Conservation (phyloP, 2,113 vertebrate species). For the Lonchura striata region DNA sequence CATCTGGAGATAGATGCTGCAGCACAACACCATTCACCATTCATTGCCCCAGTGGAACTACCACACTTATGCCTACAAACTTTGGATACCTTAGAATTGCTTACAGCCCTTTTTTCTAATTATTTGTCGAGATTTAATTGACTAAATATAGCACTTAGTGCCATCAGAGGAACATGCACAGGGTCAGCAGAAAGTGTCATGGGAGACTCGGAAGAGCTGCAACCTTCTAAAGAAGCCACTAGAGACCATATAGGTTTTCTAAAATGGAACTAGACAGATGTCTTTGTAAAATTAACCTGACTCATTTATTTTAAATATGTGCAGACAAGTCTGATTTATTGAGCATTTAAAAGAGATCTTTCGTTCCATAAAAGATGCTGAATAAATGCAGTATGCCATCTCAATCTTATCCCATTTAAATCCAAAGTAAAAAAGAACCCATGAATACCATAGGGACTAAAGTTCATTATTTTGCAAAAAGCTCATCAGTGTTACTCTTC, state of each 20-base stretch:
- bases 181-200: not conserved
- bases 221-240: not conserved
- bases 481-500: not conserved
- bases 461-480: not conserved
- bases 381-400: not conserved
- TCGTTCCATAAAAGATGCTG: not conserved
- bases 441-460: not conserved
- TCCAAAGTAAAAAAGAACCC: not conserved
- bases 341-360: not conserved
- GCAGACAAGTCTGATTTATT: not conserved
- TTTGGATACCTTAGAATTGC: not conserved
- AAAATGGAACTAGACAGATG: not conserved
- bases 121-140: not conserved
- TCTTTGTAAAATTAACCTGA: not conserved
- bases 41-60: not conserved
- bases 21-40: not conserved
- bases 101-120: not conserved
- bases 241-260: not conserved
- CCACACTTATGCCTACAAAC: not conserved
- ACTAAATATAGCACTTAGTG: not conserved
- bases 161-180: not conserved
- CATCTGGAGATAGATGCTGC: not conserved
- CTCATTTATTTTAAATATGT: not conserved
- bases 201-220: not conserved
- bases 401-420: not conserved